Base-by-base conservation (phyloP, 2,113 vertebrate species). In the Colinus virginianus region DNA sequence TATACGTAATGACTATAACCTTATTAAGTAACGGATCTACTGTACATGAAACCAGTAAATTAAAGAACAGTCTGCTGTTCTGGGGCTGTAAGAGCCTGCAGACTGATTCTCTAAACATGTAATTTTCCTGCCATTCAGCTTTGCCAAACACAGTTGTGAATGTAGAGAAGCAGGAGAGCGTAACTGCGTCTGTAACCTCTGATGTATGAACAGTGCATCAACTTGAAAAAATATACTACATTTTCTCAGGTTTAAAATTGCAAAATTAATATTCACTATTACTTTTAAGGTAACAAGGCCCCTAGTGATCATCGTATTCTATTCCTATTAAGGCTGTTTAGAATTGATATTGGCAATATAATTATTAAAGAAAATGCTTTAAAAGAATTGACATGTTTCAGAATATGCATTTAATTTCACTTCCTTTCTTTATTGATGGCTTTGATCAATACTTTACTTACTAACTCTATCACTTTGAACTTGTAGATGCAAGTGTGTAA, bases 401-500 rank as follows among this genome's bases (percentile, higher is more conserved):
- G 58, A 84, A 45, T 51, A 17, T 34, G 38, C 32, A 45, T 92
- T 78, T 90, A 69, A 70, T 74, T 76, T 72, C 42, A 40, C 26
- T 69, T 34, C 7, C 11, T 88, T 83, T 72, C 68, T 87, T 87
- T 58, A 42, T 64, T 78, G 83, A 80, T 80, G 85, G 38, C 85
- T 93, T 93, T 92, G 92, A 84, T 95, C 90, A 88, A 38, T 56
- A 19, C 55, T 40, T n/a, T 83, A 64, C 83, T 95, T 86, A 7
- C 74, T 90, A 5, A 32, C 56, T 80, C 68, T 63, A 45, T 68
- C 84, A 61, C 93, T 97, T 95, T 94, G 90, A 95, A 93, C 85
- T 89, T 49, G 71, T 11, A 80, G 79, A 42, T 72, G 53, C 48
- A 64, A 80, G 75, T 0, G 3, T 83, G 84, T 86, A 93, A 92